Evolutionary conservation across 2,888 invertebrate genomes (phyloP).

Genomic region (Leucophenga maculata): DNA sequence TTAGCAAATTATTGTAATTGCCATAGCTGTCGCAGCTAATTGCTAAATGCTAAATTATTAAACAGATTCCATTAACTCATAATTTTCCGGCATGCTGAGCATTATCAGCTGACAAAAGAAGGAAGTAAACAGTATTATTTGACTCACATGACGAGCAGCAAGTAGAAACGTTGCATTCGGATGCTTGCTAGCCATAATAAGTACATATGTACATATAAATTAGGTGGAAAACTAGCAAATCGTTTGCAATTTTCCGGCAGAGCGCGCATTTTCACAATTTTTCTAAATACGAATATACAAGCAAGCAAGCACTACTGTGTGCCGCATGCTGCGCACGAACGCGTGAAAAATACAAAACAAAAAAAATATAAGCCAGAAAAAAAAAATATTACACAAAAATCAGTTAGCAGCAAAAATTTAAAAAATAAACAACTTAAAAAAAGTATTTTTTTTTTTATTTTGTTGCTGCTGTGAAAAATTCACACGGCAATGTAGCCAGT

Average conservation of each 20-base stretch:
- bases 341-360: constrained; percentile 66
- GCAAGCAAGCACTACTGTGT: no score
- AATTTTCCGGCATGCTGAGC: constrained; percentile 61
- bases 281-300: constrained; percentile 23
- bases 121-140: constrained; percentile 46
- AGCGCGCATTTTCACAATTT: constrained; percentile 51
- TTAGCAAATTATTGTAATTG: constrained; percentile 28
- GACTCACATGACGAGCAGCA: constrained; percentile 40
- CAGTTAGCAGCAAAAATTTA: not conserved
- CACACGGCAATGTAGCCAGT: constrained; percentile 45
- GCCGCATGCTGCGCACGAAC: constrained; percentile 51
- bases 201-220: no score
- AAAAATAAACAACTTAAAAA: not conserved
- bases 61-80: constrained; percentile 65
- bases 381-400: not conserved
- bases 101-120: constrained; percentile 25
- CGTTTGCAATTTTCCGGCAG: constrained; percentile 63
- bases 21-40: constrained; percentile 33
- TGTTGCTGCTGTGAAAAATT: constrained; percentile 42
- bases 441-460: not conserved
- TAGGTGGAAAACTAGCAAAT: constrained; percentile 42
- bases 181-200: no score
- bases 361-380: constrained; percentile 28
- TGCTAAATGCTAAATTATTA: constrained; percentile 32
- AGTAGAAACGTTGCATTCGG: no score